Evolutionary conservation across 1,140 invertebrate genomes (phyloP).

Genomic region (Odontomachus brunneus): DNA sequence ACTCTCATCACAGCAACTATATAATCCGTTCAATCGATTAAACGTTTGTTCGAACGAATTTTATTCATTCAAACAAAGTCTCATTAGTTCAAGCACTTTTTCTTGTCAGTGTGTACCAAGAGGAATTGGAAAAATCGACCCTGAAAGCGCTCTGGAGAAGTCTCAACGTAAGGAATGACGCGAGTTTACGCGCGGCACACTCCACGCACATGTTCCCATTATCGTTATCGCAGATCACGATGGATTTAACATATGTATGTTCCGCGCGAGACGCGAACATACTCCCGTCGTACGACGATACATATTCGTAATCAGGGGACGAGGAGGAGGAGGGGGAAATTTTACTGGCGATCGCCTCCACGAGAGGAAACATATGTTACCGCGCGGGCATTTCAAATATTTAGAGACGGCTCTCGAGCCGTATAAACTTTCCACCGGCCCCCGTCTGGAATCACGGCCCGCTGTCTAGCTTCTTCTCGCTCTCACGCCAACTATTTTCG

Average conservation of each 20-base stretch:
- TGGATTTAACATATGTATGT: not conserved
- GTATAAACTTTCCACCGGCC: conserved; percentile 18
- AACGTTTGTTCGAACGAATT: too few species aligned
- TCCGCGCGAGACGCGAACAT: not conserved
- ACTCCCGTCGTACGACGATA: not conserved
- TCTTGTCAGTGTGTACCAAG: too few species aligned
- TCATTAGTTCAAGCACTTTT: too few species aligned
- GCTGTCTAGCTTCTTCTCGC: conserved; percentile 22
- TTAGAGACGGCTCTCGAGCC: conserved; percentile 16
- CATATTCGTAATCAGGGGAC: not conserved
- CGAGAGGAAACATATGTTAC: not conserved
- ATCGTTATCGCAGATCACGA: not conserved
- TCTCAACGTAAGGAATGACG: too few species aligned
- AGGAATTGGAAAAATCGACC: too few species aligned
- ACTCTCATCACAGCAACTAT: too few species aligned
- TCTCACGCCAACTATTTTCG: conserved; percentile 45
- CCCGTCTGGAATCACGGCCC: not conserved
- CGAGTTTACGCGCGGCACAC: too few species aligned
- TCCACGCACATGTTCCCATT: not conserved
- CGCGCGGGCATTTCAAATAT: conserved; percentile 13
- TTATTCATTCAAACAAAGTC: too few species aligned
- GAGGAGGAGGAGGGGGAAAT: too few species aligned
- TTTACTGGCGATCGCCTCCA: not conserved
- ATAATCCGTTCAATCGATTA: too few species aligned
- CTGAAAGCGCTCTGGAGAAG: too few species aligned